phyloP scores from a whole-genome alignment of 2,113 vertebrate genomes.

The human region DNA sequence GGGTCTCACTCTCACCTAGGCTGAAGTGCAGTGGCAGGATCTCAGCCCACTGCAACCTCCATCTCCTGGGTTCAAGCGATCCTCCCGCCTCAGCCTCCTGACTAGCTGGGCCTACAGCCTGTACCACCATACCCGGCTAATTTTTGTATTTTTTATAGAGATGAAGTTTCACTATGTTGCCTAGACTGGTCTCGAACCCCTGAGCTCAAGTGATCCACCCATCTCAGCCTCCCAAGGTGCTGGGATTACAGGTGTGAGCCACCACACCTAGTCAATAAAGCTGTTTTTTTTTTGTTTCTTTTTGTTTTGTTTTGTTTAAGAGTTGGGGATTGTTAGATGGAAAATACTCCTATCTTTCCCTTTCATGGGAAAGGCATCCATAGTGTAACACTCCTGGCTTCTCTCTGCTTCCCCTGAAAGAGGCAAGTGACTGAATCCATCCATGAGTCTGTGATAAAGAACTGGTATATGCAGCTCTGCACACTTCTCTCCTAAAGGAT shows the following conservation, averaged over 20 bases:
- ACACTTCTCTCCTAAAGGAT: not conserved
- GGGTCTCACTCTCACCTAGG: not conserved
- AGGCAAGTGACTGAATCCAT: not conserved
- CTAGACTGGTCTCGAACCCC: not conserved
- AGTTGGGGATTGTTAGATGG: not conserved
- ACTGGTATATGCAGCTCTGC: not conserved
- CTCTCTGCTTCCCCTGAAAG: not conserved
- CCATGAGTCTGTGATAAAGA: not conserved
- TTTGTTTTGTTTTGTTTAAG: not conserved
- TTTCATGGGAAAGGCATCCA: not conserved
- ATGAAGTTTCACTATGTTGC: not conserved
- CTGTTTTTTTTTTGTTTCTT: not conserved
- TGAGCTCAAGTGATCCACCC: not conserved
- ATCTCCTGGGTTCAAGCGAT: not conserved
- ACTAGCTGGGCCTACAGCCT: too few relatives aligned
- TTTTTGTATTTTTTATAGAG: not conserved
- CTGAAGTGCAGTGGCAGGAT: not conserved
- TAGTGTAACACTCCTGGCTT: not conserved
- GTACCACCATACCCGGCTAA: too few relatives aligned
- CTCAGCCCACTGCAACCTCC: not conserved
- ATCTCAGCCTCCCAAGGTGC: not conserved
- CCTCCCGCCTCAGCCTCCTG: not conserved
- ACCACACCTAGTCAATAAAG: not conserved
- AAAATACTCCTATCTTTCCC: not conserved
- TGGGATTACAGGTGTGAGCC: not conserved